These are phyloP conservation scores for Albula glossodonta DNA, from an alignment of 2,113 vertebrate genomes.

Conservation along the genomic window DNA sequence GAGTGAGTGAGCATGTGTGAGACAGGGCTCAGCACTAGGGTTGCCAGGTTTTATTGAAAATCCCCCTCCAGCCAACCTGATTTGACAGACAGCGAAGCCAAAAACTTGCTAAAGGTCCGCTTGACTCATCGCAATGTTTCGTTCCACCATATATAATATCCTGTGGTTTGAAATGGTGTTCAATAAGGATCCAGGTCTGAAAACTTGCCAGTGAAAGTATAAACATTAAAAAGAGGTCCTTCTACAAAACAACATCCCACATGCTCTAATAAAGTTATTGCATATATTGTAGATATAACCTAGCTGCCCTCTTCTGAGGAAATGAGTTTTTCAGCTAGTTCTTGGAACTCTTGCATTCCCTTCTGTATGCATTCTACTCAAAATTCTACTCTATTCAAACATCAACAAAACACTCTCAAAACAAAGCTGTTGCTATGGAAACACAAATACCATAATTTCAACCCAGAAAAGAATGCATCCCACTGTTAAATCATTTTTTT, in stretches of 20 bases:
- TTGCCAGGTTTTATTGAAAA: constrained; percentile 40
- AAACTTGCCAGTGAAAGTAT: no score
- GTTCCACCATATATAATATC: no score
- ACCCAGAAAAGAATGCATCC: no score
- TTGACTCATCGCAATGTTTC: no score
- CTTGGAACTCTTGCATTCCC: background rate
- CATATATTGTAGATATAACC: no score
- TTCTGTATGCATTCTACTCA: background rate
- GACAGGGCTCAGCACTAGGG: background rate
- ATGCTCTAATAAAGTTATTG: no score
- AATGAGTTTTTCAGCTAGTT: no score
- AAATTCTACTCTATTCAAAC: background rate
- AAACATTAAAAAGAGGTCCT: no score
- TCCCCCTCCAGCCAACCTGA: background rate
- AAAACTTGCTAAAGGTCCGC: background rate
- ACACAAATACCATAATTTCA: background rate
- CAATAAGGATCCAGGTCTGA: no score
- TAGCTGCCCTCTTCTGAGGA: no score
- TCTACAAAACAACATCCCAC: no score
- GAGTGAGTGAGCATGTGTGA: background rate
- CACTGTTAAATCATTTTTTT: background rate
- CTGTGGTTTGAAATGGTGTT: no score
- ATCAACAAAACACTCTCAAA: background rate
- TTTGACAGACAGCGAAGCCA: background rate
- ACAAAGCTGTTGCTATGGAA: background rate